Percentiles rank a stretch among this genome's conserved stretches.
phyloP scores from a whole-genome alignment of 2,888 invertebrate species.

The Tortricodes alternella region DNA sequence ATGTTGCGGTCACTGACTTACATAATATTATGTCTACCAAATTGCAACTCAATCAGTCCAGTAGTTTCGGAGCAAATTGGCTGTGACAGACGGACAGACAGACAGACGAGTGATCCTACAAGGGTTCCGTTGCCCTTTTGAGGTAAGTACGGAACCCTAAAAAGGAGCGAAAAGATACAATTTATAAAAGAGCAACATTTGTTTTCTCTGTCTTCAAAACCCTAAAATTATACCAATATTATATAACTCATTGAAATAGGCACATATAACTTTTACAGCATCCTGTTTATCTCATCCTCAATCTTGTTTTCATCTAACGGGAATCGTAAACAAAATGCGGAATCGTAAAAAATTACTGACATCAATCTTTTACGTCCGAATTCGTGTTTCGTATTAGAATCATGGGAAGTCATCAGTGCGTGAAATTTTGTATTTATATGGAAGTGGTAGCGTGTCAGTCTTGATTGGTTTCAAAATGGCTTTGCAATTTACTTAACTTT shows the following conservation, averaged over 20 bases:
- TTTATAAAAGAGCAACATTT: neutral
- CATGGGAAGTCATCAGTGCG: constrained; percentile 1
- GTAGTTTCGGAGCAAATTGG: too few relatives aligned
- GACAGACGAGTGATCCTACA: too few relatives aligned
- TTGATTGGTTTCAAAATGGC: constrained; percentile 4
- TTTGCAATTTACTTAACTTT: neutral
- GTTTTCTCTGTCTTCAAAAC: neutral
- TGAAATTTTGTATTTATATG: constrained; percentile 14
- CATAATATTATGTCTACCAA: too few relatives aligned
- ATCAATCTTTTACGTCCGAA: constrained; percentile 19
- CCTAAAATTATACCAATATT: neutral
- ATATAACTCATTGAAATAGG: constrained; percentile 18
- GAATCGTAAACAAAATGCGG: constrained; percentile 26
- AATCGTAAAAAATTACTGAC: constrained; percentile 22
- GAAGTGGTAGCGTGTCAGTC: neutral
- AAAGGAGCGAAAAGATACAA: too few relatives aligned
- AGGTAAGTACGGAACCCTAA: too few relatives aligned
- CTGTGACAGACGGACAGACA: too few relatives aligned
- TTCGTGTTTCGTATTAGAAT: neutral
- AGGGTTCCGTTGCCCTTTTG: too few relatives aligned
- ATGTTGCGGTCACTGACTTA: too few relatives aligned
- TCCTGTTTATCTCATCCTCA: constrained; percentile 26
- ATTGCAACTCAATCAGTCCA: too few relatives aligned
- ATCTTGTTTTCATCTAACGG: constrained; percentile 24
- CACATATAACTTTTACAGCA: constrained; percentile 24